Evolutionary conservation across 2,113 vertebrate species (phyloP), one percentile per base, ranked within the genome.

Genomic region (Neofelis nebulosa): DNA sequence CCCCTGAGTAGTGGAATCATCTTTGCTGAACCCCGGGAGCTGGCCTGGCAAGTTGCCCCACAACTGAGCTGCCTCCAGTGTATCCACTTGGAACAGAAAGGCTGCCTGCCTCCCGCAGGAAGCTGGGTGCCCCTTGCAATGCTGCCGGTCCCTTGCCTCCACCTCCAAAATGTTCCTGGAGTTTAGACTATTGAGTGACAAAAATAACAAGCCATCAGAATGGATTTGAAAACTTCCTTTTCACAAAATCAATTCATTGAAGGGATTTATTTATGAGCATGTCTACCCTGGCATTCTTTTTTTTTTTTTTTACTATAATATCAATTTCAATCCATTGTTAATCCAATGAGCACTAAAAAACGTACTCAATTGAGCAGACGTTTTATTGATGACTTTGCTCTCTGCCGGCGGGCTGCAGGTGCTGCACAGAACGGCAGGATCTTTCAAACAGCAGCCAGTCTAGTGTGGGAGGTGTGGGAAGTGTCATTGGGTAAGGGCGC

Each of bases 371-470:
- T 27, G 41, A 31, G n/a, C 7, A 29, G 57, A 31, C 50, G 1
- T 14, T 18, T 9, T 78, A 29, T 68, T 14, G 95, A 36, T 33
- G 18, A 1, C 41, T 23, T 18, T 23, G 6, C 19, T 61, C 23
- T 15, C 52, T 36, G 52, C 89, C 48, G 69, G 36, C 31, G 2
- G 1, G 1, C 38, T 10, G 55, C 16, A 14, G 84, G 55, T 33
- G 36, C n/a, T 14, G 25, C 31, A 7, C 0, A 6, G 27, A 29
- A 19, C 0, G 1, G n/a, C 9, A 0, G 0, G 16, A 19, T 21
- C 27, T 1, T 0, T 18, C 5, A 8, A 16, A 25, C 16, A 15
- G 79, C 31, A 31, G 4, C 21, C 48, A 1, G 1, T 7, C 16
- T 0, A 3, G 36, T 0, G 11, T 1, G 12, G 29, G 38, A 12